Conservation (phyloP, 2,888 invertebrate genomes). For the Polietes domitor region DNA sequence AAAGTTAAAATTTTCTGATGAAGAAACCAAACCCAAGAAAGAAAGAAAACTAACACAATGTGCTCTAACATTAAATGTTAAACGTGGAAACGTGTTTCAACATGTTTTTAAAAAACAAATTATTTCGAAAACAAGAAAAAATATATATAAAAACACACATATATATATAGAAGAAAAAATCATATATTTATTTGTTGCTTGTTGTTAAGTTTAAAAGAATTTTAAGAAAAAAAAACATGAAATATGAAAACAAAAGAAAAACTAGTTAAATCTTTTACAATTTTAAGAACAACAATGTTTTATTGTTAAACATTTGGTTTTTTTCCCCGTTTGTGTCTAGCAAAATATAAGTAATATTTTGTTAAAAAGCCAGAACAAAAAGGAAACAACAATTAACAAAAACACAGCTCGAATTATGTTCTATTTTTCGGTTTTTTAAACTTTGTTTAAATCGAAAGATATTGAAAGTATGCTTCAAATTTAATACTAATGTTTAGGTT, state of each 20-base stretch:
- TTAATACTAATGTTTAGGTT: neutral
- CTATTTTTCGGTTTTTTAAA: neutral
- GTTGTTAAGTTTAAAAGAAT: constrained; percentile 69
- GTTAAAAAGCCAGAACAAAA: constrained; percentile 6
- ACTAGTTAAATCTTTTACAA: constrained; percentile 51
- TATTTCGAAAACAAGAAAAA: constrained; percentile 1
- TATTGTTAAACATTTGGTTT: constrained; percentile 39
- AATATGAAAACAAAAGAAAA: constrained; percentile 36
- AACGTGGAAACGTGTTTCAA: constrained; percentile 6
- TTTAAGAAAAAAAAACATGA: constrained; percentile 40
- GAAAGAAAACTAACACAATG: constrained; percentile 49
- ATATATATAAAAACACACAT: constrained; percentile 20
- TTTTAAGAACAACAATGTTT: constrained; percentile 50
- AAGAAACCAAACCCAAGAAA: constrained; percentile 23
- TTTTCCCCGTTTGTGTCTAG: constrained; percentile 21
- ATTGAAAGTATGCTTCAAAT: neutral
- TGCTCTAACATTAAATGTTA: constrained; percentile 64
- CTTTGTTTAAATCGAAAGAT: neutral
- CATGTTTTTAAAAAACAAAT: constrained; percentile 1
- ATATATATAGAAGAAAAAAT: constrained; percentile 11
- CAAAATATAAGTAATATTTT: constrained; percentile 15
- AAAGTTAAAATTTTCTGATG: neutral
- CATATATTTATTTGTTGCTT: constrained; percentile 70
- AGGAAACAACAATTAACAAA: neutral
- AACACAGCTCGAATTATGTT: constrained; percentile 31